Evolutionary conservation across 2,797 vertebrate species (phyloP).

Genomic region (Hoplostethus mediterraneus): DNA sequence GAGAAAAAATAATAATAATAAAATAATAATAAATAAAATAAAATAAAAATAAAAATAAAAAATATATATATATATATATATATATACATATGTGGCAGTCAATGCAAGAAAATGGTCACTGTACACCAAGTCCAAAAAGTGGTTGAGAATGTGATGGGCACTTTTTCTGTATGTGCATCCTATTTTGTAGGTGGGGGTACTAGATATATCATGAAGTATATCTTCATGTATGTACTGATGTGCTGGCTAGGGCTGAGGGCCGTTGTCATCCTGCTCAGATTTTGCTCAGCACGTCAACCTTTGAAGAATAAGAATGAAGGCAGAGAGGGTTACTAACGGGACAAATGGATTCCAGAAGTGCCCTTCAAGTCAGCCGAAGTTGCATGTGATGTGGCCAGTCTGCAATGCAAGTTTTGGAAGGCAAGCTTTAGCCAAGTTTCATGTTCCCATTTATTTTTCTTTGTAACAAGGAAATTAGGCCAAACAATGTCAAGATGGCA

Average conservation of each 20-base stretch:
- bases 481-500: constrained; percentile 59
- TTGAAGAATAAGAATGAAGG: constrained; percentile 16
- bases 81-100: not conserved
- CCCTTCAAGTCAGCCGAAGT: constrained; percentile 52
- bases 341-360: constrained; percentile 44
- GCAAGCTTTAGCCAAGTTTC: constrained; percentile 39
- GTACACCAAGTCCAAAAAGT: not conserved
- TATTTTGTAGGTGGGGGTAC: not conserved
- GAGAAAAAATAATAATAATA: no score
- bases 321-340: constrained; percentile 6
- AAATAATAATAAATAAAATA: no score
- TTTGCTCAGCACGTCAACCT: constrained; percentile 1
- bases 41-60: no score
- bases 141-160: not conserved
- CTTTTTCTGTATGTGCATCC: not conserved
- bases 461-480: constrained; percentile 51
- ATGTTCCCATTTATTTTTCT: constrained; percentile 50
- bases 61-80: not conserved
- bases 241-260: not conserved
- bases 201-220: not conserved
- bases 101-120: not conserved
- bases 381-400: constrained; percentile 57
- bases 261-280: constrained; percentile 1
- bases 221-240: not conserved
- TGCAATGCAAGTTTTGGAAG: constrained; percentile 36